These are phyloP conservation scores for Poecile montanus DNA, from an alignment of 2,797 vertebrate genomes.

Conservation along the genomic window DNA sequence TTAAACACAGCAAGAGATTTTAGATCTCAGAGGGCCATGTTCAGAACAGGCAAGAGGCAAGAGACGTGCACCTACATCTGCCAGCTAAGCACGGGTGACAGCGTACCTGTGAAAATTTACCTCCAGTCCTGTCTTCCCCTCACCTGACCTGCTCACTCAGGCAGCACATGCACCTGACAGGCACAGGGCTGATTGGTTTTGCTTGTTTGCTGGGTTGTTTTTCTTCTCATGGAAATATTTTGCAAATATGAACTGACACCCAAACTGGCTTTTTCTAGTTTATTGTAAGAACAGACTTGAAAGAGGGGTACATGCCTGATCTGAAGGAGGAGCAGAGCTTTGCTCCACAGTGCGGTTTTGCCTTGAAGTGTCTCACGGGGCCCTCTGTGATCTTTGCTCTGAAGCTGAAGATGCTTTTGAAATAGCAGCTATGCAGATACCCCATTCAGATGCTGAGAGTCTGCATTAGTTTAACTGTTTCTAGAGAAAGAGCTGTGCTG, in stretches of 20 bases:
- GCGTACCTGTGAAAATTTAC: background rate
- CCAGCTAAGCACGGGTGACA: background rate
- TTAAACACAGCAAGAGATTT: slow-evolving; percentile 8
- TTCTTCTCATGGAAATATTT: background rate
- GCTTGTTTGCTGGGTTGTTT: background rate
- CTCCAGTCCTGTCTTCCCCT: background rate
- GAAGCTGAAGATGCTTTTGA: slow-evolving; percentile 2
- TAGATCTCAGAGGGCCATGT: background rate
- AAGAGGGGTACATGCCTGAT: background rate
- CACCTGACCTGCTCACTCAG: background rate
- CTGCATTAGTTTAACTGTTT: background rate
- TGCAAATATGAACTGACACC: background rate
- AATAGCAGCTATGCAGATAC: background rate
- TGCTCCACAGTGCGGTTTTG: background rate
- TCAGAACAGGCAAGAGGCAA: background rate
- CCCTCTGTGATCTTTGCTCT: background rate
- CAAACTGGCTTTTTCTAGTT: background rate
- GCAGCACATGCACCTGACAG: background rate
- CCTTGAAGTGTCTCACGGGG: background rate
- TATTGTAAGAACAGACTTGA: background rate
- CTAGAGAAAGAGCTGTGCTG: background rate
- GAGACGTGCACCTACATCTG: background rate
- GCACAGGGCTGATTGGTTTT: background rate
- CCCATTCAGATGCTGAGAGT: background rate
- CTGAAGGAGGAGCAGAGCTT: background rate